A percentile compares a stretch with the other conserved stretches of the same genome.
Evolutionary conservation across 2,113 vertebrate species (phyloP).

Genomic region (Menura novaehollandiae): DNA sequence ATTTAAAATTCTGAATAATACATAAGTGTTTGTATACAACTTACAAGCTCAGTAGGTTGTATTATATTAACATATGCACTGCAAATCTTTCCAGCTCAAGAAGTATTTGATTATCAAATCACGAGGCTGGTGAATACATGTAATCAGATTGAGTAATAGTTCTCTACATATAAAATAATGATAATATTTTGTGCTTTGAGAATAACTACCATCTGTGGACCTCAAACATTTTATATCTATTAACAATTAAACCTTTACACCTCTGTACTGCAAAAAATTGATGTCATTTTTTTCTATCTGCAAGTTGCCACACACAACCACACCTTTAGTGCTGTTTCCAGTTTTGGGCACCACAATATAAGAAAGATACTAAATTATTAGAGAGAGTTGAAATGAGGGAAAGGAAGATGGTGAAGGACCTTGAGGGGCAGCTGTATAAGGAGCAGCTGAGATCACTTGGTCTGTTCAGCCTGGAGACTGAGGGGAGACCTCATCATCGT

Average conservation of each 20-base stretch:
- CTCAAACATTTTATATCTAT: neutral
- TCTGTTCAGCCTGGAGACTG: neutral
- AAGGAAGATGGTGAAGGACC: neutral
- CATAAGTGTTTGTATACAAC: conserved; percentile 13
- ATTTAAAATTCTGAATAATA: conserved; percentile 52
- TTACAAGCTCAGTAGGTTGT: neutral
- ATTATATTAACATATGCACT: conserved; percentile 20
- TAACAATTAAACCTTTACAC: neutral
- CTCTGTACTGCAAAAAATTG: neutral
- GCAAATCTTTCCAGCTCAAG: conserved; percentile 10
- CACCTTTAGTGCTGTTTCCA: neutral
- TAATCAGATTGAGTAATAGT: neutral
- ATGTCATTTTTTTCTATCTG: neutral
- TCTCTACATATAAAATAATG: neutral
- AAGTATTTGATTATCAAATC: conserved; percentile 38
- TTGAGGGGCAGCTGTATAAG: neutral
- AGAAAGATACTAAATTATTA: neutral
- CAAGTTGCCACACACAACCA: neutral
- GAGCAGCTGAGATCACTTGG: too few species aligned
- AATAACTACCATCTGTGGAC: neutral
- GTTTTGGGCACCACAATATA: neutral
- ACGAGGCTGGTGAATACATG: neutral
- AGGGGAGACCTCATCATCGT: neutral
- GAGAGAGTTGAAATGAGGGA: neutral
- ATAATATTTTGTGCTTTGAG: neutral